Evolutionary conservation across 1,140 invertebrate genomes (phyloP), one percentile per base, ranked within the genome.

Genomic region (Ephestia elutella): DNA sequence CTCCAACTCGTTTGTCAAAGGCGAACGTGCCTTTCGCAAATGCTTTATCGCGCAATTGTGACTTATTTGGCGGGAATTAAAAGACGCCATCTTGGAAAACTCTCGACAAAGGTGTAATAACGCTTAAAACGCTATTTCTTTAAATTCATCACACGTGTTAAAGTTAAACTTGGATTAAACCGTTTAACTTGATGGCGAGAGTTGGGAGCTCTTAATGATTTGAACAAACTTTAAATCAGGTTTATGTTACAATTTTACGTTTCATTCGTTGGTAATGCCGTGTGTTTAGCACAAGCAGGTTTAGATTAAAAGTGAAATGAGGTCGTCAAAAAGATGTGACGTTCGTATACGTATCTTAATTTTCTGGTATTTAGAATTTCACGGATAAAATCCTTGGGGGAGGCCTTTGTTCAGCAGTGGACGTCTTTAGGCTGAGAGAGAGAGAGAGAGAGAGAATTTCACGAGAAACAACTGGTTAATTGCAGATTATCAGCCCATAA

Each of bases 1-100:
- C 30, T 7, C 21, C 30, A 10, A 32, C 30, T 10, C 30, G 11
- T 32, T 32, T 32, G 8, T 32, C 30, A 32, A 32, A 32, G 7
- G 3, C 30, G 30, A 32, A 32, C 30, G 30, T 32, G 60, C 62
- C 57, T 65, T 44, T 62, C 64, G 25, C 76, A 71, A 78, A 78
- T 72, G 73, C 74, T 75, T 76, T 72, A 78, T 73, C 65, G 67
- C 66, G 57, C 30, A 8, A 32, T 7, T 32, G 59, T 69, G 65
- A 66, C 66, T 73, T 71, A 75, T 78, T 72, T 57, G 66, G 68
- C 59, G 63, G 62, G 67, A 70, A 73, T 73, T 77, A 75, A 68
- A 58, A 32, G 7, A 3, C 8, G 70, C 19, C 62, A 66, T 68
- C 68, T 58, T 67, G 73, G 66, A 58, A 9, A 55, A 63, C 68